Evolutionary conservation across 2,113 vertebrate genomes (phyloP).

Genomic region (Prolemur simus): DNA sequence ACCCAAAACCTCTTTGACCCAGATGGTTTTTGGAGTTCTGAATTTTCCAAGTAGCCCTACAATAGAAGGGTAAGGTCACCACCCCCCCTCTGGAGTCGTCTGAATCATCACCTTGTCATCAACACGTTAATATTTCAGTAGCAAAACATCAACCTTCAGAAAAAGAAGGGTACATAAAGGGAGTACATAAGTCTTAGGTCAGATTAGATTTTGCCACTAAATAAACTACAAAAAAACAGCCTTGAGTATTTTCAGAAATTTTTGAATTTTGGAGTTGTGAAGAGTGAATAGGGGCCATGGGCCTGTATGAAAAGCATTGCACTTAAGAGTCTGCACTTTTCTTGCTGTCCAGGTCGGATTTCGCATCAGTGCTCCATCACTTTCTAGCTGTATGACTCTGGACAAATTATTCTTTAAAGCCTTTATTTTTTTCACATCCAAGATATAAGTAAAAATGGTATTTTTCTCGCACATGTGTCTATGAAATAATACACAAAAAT

Average conservation of each 20-base stretch:
- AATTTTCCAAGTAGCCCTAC: neutral
- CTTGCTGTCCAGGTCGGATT: neutral
- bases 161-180: neutral
- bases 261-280: neutral
- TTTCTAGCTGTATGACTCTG: neutral
- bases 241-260: neutral
- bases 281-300: neutral
- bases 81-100: neutral
- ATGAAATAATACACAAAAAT: neutral
- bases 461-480: neutral
- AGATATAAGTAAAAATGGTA: neutral
- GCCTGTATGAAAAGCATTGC: neutral
- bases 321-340: neutral
- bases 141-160: neutral
- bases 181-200: neutral
- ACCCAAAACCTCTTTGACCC: neutral
- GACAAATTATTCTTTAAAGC: neutral
- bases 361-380: neutral
- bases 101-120: neutral
- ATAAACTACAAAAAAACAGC: neutral
- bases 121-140: neutral
- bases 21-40: neutral
- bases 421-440: conserved; percentile 1
- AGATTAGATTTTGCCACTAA: neutral
- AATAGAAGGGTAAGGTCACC: neutral